These are phyloP conservation scores for Pachyuromys duprasi DNA, from an alignment of 2,797 vertebrate genomes.

Conservation along the genomic window DNA sequence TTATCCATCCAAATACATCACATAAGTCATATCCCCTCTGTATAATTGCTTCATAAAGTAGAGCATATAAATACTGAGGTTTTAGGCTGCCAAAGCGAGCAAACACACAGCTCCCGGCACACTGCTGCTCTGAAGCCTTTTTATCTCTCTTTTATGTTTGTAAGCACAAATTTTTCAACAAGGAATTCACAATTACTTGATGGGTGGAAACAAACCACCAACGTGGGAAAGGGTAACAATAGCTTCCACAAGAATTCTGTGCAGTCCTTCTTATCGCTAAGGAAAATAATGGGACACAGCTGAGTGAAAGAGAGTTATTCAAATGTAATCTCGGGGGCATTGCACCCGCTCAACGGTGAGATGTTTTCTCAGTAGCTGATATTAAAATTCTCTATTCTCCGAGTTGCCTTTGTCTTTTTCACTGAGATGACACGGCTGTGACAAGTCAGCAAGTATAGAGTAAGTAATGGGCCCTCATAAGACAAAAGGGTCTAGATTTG, in stretches of 20 bases:
- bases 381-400: neutral
- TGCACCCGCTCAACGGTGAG: neutral
- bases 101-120: neutral
- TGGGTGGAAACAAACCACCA: neutral
- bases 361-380: neutral
- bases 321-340: constrained; percentile 11
- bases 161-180: constrained; percentile 34
- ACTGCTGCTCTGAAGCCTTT: neutral
- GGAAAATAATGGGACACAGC: constrained; percentile 23
- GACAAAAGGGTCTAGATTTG: neutral
- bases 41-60: constrained; percentile 24
- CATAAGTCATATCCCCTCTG: neutral
- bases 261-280: constrained; percentile 45
- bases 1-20: neutral
- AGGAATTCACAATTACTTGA: constrained; percentile 39
- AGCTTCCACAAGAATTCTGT: constrained; percentile 28
- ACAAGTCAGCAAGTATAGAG: neutral
- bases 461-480: neutral
- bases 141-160: constrained; percentile 58
- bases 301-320: constrained; percentile 7
- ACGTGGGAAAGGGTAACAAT: neutral
- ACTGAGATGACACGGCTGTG: neutral
- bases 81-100: constrained; percentile 8
- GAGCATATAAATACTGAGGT: neutral
- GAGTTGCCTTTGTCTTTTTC: constrained; percentile 25